Conservation (phyloP, 2,113 vertebrate genomes). For the Pipra filicauda region DNA sequence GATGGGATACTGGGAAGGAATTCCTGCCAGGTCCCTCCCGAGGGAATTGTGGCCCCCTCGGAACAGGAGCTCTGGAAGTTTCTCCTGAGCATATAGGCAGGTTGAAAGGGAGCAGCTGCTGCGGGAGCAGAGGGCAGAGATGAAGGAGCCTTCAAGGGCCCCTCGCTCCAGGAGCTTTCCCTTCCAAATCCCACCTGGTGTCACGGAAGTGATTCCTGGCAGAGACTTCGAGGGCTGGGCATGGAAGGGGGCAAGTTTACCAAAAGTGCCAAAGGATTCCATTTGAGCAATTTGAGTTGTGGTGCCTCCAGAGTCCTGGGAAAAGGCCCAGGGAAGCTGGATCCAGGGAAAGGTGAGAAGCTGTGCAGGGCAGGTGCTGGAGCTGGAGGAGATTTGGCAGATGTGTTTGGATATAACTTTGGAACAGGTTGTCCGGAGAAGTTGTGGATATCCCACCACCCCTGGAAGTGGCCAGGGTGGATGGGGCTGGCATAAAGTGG, state of each 20-base stretch:
- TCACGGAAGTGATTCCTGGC: neutral
- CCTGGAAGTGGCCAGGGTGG: too few species aligned
- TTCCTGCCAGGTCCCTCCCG: neutral
- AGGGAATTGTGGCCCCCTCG: neutral
- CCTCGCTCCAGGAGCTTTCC: neutral
- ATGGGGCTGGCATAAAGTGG: neutral
- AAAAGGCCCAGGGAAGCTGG: neutral
- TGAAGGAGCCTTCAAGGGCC: neutral
- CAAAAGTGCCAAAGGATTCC: neutral
- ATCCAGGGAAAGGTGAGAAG: neutral
- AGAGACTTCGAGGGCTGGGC: neutral
- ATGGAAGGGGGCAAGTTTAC: neutral
- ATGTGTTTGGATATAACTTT: accelerated
- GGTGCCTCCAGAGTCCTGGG: accelerated
- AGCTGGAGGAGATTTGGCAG: neutral
- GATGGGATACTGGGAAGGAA: neutral
- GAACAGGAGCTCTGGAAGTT: neutral
- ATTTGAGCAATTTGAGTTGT: accelerated
- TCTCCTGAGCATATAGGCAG: neutral
- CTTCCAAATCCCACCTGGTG: neutral
- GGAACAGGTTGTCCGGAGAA: too few species aligned
- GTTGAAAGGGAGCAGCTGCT: slow-evolving; percentile 7
- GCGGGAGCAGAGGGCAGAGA: neutral
- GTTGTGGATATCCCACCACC: neutral
- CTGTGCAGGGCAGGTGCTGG: accelerated